Conservation (phyloP, 37 sponge, comb jelly and placozoan genomes). For the Eunapius fragilis region DNA sequence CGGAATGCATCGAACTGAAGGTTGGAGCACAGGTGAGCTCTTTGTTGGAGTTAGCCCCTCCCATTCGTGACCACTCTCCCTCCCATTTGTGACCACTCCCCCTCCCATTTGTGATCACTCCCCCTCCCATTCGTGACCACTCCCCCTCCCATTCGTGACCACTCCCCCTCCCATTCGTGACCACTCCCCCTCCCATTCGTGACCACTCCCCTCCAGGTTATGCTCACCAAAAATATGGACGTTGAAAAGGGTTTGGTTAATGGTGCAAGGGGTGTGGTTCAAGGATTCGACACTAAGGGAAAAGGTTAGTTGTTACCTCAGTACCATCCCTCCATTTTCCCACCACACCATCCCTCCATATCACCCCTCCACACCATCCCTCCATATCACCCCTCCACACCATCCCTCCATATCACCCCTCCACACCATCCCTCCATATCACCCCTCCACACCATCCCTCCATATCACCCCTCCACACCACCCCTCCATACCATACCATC, state of each 20-base stretch:
- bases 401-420: too few species aligned
- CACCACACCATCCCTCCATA: too few species aligned
- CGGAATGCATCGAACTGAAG: conserved; percentile 59
- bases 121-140: too few species aligned
- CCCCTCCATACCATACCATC: too few species aligned
- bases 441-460: too few species aligned
- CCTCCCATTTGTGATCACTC: too few species aligned
- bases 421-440: too few species aligned
- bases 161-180: not conserved
- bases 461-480: too few species aligned
- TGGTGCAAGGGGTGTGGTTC: conserved; percentile 88
- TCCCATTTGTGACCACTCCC: too few species aligned
- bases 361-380: not conserved
- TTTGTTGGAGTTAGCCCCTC: too few species aligned
- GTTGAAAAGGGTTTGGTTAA: conserved; percentile 78
- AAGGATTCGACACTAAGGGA: conserved; percentile 37
- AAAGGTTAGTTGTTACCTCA: conserved; percentile 33
- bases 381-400: not conserved
- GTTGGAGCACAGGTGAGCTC: conserved; percentile 78
- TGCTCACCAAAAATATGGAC: conserved; percentile 83
- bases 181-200: not conserved
- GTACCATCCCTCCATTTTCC: too few species aligned
- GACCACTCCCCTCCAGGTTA: conserved; percentile 44
- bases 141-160: not conserved
- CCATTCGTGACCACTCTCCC: too few species aligned